Percentiles rank a stretch among this genome's conserved stretches.
These are phyloP conservation scores for Colossoma macropomum DNA, from an alignment of 2,113 vertebrate species.

Conservation along the genomic window DNA sequence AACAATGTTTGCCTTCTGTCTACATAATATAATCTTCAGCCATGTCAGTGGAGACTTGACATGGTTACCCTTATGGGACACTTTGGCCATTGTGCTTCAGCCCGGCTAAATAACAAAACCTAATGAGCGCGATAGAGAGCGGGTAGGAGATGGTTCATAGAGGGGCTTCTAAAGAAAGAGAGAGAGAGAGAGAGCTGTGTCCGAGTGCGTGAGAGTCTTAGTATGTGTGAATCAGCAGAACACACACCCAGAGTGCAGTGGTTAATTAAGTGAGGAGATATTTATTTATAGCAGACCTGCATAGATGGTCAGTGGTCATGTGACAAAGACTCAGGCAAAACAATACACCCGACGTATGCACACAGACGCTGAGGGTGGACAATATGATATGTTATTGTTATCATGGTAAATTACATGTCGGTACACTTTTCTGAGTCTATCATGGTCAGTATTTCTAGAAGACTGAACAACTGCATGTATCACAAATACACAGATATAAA, in stretches of 20 bases:
- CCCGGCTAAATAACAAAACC: not conserved
- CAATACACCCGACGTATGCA: not conserved
- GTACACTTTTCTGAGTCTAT: too few species aligned
- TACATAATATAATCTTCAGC: constrained; percentile 1
- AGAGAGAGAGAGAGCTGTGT: not conserved
- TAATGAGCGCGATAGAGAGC: not conserved
- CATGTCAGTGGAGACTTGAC: not conserved
- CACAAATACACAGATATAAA: too few species aligned
- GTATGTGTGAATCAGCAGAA: constrained; percentile 27
- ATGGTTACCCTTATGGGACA: constrained; percentile 1
- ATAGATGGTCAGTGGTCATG: constrained; percentile 19
- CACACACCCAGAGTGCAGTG: constrained; percentile 1
- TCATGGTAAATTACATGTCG: not conserved
- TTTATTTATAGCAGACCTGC: constrained; percentile 16
- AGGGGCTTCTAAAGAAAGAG: not conserved
- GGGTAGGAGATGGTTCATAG: not conserved
- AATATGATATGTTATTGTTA: not conserved
- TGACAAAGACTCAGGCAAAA: not conserved
- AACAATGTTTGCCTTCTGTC: not conserved
- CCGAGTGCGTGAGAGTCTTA: not conserved
- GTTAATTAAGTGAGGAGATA: constrained; percentile 24
- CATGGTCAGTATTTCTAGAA: too few species aligned
- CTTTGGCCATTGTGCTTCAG: not conserved
- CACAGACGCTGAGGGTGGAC: not conserved
- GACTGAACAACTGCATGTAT: too few species aligned